Percentiles rank a stretch among this genome's conserved stretches.
Conservation (phyloP, 1,140 invertebrate genomes). For the Polypedilum vanderplanki region DNA sequence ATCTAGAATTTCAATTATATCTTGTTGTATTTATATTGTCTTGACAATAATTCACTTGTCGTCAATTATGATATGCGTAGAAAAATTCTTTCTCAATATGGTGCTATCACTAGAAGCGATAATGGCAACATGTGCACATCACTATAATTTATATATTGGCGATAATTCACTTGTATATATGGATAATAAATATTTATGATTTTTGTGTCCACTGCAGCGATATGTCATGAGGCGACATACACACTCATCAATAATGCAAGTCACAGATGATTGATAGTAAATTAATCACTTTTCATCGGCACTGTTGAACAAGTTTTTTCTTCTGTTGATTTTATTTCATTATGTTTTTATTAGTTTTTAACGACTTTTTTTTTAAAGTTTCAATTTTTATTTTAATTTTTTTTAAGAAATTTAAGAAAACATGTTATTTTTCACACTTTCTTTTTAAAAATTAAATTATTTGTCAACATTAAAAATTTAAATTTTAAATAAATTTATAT, state of each 20-base stretch:
- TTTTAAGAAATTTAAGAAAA: background rate
- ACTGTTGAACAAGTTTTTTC: background rate
- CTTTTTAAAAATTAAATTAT: background rate
- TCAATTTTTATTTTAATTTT: background rate
- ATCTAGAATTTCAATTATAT: constrained; percentile 14
- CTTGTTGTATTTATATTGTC: background rate
- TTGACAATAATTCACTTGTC: constrained; percentile 8
- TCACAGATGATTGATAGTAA: background rate
- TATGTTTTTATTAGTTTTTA: background rate
- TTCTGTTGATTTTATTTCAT: background rate
- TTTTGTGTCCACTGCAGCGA: background rate
- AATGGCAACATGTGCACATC: background rate
- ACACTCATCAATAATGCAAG: background rate
- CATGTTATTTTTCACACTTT: background rate
- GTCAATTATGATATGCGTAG: constrained; percentile 2
- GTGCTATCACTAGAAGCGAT: background rate
- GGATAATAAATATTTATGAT: constrained; percentile 10
- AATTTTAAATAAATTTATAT: no score
- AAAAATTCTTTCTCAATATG: background rate
- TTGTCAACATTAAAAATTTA: background rate
- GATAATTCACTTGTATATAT: constrained; percentile 6
- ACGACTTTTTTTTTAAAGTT: background rate
- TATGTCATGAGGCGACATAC: background rate
- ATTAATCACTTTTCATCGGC: background rate
- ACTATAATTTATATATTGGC: background rate